phyloP scores from a whole-genome alignment of 1,140 invertebrate species.

The Apocrypta bakeri region DNA sequence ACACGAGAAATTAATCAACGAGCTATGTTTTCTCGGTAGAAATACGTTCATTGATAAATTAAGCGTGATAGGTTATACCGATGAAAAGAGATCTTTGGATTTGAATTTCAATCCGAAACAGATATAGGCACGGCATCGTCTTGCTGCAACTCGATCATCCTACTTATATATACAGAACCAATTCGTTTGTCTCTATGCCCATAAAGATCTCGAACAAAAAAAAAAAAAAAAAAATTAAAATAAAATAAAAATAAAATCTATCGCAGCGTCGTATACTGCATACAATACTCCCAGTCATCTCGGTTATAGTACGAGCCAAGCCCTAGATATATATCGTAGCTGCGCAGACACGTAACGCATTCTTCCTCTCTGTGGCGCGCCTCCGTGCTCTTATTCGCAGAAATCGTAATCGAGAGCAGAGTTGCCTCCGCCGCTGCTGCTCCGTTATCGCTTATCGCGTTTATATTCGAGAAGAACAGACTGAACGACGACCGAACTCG shows the following conservation, averaged over 20 bases:
- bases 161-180: too few relatives aligned
- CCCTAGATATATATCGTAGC: not conserved
- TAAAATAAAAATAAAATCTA: too few relatives aligned
- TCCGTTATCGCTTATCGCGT: slow-evolving; percentile 21
- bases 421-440: not conserved
- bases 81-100: not conserved
- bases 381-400: slow-evolving; percentile 13
- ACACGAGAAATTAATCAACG: too few relatives aligned
- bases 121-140: not conserved
- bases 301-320: not conserved
- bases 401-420: slow-evolving; percentile 20
- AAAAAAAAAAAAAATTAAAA: too few relatives aligned
- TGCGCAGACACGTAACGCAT: slow-evolving; percentile 6
- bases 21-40: too few relatives aligned
- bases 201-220: too few relatives aligned
- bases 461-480: not conserved
- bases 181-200: too few relatives aligned
- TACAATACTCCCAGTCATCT: not conserved
- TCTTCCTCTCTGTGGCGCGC: slow-evolving; percentile 21
- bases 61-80: not conserved
- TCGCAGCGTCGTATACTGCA: too few relatives aligned
- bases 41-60: not conserved
- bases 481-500: not conserved
- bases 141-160: not conserved
- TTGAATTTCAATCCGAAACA: not conserved